phyloP scores from a whole-genome alignment of 1,140 invertebrate species.

The Pogonus chalceus region DNA sequence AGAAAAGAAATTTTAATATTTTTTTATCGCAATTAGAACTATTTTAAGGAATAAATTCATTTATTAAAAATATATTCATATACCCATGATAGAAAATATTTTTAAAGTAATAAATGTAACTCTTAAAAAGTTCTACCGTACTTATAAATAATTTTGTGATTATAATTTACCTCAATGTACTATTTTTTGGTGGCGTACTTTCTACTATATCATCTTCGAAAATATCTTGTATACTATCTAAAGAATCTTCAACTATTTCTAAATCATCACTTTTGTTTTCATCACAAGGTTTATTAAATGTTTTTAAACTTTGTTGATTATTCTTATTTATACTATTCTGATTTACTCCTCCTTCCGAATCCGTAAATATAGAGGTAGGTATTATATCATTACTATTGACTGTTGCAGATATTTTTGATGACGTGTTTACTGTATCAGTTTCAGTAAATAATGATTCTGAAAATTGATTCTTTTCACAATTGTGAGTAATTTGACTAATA shows the following conservation, averaged over 20 bases:
- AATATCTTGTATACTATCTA: constrained; percentile 15
- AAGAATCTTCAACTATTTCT: background rate
- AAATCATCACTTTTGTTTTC: no score
- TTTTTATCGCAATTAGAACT: background rate
- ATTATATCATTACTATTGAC: no score
- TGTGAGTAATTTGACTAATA: no score
- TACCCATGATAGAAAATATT: constrained; percentile 8
- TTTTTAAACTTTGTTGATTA: no score
- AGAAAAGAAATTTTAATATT: background rate
- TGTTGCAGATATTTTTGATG: no score
- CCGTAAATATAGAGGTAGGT: no score
- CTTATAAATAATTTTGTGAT: background rate
- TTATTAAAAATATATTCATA: background rate
- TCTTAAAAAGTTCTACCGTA: constrained; percentile 3
- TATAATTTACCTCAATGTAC: background rate
- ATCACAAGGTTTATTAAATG: no score
- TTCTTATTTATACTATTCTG: no score
- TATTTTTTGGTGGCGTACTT: constrained; percentile 24
- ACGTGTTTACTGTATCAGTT: no score
- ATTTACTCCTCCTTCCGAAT: no score
- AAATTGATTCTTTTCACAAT: no score
- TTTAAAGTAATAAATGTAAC: constrained; percentile 3
- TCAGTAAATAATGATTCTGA: no score
- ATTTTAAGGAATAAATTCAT: background rate
- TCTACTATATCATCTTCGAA: constrained; percentile 25